Evolutionary conservation across 2,888 invertebrate species (phyloP), one percentile per base, ranked within the genome.

Genomic region (Eilema sororculum): DNA sequence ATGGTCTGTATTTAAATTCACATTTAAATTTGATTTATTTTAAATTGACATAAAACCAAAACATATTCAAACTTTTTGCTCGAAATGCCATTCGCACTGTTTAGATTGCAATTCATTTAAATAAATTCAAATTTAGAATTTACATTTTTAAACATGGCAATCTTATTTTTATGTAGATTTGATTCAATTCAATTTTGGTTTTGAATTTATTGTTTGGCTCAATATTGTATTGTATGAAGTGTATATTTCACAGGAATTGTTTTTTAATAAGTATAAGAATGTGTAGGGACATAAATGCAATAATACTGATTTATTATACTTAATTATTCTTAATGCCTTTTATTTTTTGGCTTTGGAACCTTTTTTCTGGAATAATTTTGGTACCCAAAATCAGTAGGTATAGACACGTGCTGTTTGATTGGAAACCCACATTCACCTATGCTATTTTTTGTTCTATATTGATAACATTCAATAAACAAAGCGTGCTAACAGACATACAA

Each of bases 1-100:
- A 41, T 59, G 60, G 33, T 57, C 41, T 74, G 65, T 76, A 74
- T 78, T 72, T 76, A 72, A 82, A 67, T 59, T 22, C 72, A 73
- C 74, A 71, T 77, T 74, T 63, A 71, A 28, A 61, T 65, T 63
- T 46, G 20, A 57, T 67, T 67, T 73, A 62, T 60, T 30, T 74
- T 67, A 69, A 68, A 67, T 76, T 28, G 57, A 28, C 60, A 63
- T 71, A 62, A 52, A 67, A 62, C 13, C 37, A 52, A 65, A 66
- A 59, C 24, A 41, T 46, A n/a, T 63, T 41, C 41, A 58, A 68
- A 59, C 24, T 68, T 57, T 58, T 57, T 58, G 63, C 12, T 63
- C 13, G 30, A 37, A 41, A 63, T 63, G 28, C 16, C 25, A 33
- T 33, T 24, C 5, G 61, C 52, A 52, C 30, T 52, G 60, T 22